Evolutionary conservation across 1,140 invertebrate species (phyloP), one percentile per base, ranked within the genome.

Genomic region (Wasmannia auropunctata): DNA sequence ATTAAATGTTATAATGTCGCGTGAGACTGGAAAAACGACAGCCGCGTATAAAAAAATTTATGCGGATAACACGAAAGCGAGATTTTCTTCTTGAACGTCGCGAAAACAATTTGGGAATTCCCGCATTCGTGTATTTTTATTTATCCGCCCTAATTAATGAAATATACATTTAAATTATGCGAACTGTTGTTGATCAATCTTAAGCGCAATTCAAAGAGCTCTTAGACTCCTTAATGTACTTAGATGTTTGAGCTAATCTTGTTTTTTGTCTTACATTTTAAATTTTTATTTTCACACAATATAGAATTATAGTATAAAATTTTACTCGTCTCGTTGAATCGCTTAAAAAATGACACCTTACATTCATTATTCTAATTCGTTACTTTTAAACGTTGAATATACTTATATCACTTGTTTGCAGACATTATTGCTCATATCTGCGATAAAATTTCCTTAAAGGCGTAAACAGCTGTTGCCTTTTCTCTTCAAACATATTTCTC

Each of bases 1-100:
- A 93, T 93, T 93, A 93, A 90, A 91, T 87, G 84, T 93, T 93
- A 92, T 88, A 92, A 86, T 89, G 87, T 90, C 85, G 69, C 65
- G 86, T 85, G 87, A 92, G 77, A 86, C 85, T 89, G 85, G 80
- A 89, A 88, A 86, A 86, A 84, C 63, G 70, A 83, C 63, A 43
- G 63, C 76, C 80, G 88, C 87, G 37, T 85, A 75, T 83, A 88
- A 67, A 87, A 67, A 87, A 89, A 89, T 75, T 63, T 40, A 67
- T 51, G 40, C 56, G 49, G 14, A 43, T 76, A 62, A 14, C 11
- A 86, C 58, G 40, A 84, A 54, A 49, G 37, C 63, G 65, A 84
- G 22, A 16, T 28, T 43, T 65, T 40, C 7, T 40, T 72, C 14
- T 51, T 60, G n/a, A 58, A 49, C 16, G 4, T 49, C 10, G 8